Conservation (phyloP, 2,888 invertebrate genomes). For the Ganaspis brasiliensis region DNA sequence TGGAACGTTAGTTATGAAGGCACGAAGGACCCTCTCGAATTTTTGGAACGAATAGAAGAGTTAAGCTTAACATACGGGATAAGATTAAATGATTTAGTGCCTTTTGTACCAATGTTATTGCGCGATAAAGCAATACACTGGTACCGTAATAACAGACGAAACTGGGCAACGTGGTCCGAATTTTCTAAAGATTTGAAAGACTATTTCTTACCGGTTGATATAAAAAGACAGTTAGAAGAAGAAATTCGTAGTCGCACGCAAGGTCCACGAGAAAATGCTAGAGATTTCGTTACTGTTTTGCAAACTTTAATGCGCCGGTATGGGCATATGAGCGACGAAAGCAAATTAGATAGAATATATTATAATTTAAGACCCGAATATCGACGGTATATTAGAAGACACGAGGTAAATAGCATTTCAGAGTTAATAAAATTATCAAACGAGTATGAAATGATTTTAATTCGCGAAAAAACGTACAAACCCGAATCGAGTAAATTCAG, state of each 20-base stretch:
- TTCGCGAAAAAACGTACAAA: background rate
- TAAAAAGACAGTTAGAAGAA: background rate
- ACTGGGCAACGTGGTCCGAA: background rate
- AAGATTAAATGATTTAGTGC: background rate
- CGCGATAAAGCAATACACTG: background rate
- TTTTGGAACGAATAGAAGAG: background rate
- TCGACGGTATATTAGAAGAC: too few species aligned
- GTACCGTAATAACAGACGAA: background rate
- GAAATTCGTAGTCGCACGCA: too few species aligned
- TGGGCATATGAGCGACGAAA: too few species aligned
- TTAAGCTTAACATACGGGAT: background rate
- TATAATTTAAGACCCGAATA: too few species aligned
- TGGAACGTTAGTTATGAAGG: conserved; percentile 7
- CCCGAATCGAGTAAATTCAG: background rate
- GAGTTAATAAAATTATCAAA: too few species aligned
- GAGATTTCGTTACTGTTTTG: too few species aligned
- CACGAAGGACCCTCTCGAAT: background rate
- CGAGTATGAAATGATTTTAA: too few species aligned
- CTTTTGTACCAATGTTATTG: conserved; percentile 3
- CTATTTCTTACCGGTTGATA: background rate
- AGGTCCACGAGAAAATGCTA: too few species aligned
- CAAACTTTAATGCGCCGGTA: too few species aligned
- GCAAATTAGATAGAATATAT: too few species aligned
- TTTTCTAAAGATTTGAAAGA: background rate
- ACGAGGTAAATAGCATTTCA: too few species aligned